Conservation (phyloP, 2,888 invertebrate genomes). For the Lepeophtheirus nordmannii region DNA sequence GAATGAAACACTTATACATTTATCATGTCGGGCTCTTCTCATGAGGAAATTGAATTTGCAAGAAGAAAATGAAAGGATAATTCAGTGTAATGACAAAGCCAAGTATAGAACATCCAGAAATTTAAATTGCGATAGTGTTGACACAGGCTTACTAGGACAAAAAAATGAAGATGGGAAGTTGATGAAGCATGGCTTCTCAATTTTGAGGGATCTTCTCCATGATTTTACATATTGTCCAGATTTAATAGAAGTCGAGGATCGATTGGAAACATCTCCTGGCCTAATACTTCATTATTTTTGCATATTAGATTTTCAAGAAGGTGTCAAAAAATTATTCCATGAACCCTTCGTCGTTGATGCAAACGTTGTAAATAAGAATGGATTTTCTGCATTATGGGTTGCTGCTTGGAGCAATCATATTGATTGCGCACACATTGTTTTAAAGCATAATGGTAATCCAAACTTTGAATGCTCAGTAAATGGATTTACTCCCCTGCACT, state of each 20-base stretch:
- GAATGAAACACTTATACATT: slow-evolving; percentile 18
- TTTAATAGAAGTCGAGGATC: slow-evolving; percentile 16
- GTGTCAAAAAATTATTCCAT: slow-evolving; percentile 2
- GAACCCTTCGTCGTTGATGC: slow-evolving; percentile 14
- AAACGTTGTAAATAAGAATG: slow-evolving; percentile 14
- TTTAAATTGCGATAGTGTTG: not conserved
- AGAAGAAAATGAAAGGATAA: not conserved
- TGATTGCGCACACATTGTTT: not conserved
- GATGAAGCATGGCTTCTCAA: not conserved
- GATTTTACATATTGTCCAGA: slow-evolving; percentile 9
- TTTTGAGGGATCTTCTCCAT: slow-evolving; percentile 2
- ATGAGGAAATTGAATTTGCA: not conserved
- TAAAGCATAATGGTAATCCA: slow-evolving; percentile 13
- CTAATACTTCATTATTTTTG: slow-evolving; percentile 15
- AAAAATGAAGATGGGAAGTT: not conserved
- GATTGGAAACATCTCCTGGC: slow-evolving; percentile 11
- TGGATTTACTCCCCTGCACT: slow-evolving; percentile 14
- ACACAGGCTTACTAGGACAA: not conserved
- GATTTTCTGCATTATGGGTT: slow-evolving; percentile 9
- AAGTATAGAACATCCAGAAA: not conserved
- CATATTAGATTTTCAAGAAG: slow-evolving; percentile 3
- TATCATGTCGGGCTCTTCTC: slow-evolving; percentile 3
- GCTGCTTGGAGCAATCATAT: slow-evolving; percentile 16
- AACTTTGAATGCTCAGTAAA: not conserved
- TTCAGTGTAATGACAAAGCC: not conserved